Conservation (phyloP, 2,888 invertebrate genomes). For the Drosophila neotestacea region DNA sequence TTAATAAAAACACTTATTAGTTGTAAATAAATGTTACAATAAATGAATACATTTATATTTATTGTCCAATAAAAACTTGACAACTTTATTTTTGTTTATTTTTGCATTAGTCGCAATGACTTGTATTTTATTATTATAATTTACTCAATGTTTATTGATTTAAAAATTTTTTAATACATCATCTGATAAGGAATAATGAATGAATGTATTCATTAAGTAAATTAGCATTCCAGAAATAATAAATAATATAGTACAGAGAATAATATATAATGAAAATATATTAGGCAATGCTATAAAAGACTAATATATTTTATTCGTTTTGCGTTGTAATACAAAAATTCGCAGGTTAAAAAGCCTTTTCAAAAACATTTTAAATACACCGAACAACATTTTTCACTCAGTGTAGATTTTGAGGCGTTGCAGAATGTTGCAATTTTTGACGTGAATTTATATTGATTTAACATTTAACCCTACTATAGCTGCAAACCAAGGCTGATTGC, state of each 20-base stretch:
- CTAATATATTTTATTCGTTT: no score
- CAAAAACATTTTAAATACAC: no score
- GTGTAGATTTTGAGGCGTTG: slow-evolving; percentile 7
- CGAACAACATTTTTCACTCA: background rate
- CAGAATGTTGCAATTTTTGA: slow-evolving; percentile 45
- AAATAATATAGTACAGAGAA: no score
- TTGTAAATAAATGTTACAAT: background rate
- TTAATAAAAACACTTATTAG: background rate
- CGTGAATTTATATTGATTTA: slow-evolving; percentile 57
- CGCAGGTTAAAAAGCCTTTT: no score
- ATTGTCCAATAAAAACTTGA: background rate
- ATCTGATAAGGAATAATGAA: no score
- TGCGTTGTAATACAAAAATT: no score
- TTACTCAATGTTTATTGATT: background rate
- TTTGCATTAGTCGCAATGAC: background rate
- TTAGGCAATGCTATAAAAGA: no score
- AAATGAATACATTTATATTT: background rate
- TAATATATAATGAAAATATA: no score
- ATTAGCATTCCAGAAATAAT: no score
- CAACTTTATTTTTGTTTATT: background rate
- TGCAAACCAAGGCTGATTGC: slow-evolving; percentile 36
- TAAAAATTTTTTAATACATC: no score
- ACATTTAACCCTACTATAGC: slow-evolving; percentile 55
- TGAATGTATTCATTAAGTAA: no score
- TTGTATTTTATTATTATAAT: background rate